A percentile compares a stretch with the other conserved stretches of the same genome.
Conservation (phyloP, 2,797 vertebrate genomes). For the Macroramphosus scolopax region DNA sequence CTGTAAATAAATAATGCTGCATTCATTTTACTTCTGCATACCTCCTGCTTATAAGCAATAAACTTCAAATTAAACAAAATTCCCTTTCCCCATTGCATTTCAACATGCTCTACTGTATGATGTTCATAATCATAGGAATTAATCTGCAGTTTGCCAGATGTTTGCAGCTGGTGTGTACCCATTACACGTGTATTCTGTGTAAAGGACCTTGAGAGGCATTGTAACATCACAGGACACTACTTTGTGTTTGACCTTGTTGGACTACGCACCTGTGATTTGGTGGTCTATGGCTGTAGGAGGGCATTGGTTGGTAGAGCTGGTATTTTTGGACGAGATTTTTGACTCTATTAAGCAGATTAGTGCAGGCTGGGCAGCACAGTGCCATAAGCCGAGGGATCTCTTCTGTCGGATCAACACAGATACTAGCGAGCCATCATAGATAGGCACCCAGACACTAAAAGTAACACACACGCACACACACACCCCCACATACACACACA, state of each 20-base stretch:
- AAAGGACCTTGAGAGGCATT: neutral
- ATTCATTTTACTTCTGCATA: no score
- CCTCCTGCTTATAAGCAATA: no score
- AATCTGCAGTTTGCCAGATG: slow-evolving; percentile 36
- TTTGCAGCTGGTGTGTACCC: no score
- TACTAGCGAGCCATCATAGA: slow-evolving; percentile 52
- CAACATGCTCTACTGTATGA: slow-evolving; percentile 5
- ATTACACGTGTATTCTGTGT: no score
- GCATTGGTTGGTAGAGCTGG: slow-evolving; percentile 42
- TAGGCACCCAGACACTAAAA: slow-evolving; percentile 23
- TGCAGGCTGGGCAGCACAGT: slow-evolving; percentile 67
- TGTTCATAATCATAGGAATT: slow-evolving; percentile 29
- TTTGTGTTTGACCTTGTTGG: slow-evolving; percentile 11
- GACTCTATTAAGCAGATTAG: slow-evolving; percentile 77
- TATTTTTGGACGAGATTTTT: slow-evolving; percentile 66
- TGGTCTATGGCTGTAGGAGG: slow-evolving; percentile 17
- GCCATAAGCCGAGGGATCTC: slow-evolving; percentile 71
- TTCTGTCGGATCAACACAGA: slow-evolving; percentile 68
- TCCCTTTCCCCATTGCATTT: neutral
- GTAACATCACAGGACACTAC: slow-evolving; percentile 1
- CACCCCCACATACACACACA: neutral
- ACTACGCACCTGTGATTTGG: no score
- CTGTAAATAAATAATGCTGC: no score
- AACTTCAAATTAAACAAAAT: no score
- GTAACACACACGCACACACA: neutral